Evolutionary conservation across 2,797 vertebrate species (phyloP).

Genomic region (Syngnathus acus): DNA sequence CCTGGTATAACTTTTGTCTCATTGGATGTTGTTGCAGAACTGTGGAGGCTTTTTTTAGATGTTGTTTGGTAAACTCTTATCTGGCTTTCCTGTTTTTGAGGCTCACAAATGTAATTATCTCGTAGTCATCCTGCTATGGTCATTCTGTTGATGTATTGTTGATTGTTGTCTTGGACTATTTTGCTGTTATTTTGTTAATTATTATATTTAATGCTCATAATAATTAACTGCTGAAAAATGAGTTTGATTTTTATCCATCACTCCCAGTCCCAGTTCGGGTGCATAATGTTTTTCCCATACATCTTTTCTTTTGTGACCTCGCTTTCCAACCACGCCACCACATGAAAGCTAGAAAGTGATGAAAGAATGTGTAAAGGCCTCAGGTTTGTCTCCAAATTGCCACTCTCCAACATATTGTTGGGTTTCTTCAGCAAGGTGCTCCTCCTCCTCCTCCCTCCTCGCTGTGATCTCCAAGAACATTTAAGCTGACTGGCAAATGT

Average conservation of each 20-base stretch:
- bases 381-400: constrained; percentile 29
- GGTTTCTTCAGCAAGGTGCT: constrained; percentile 16
- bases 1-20: no score
- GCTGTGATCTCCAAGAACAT: constrained; percentile 12
- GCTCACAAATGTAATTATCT: no score
- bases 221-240: not conserved
- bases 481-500: constrained; percentile 19
- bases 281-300: constrained; percentile 8
- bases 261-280: constrained; percentile 31
- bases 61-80: no score
- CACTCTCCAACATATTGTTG: constrained; percentile 19
- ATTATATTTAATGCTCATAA: not conserved
- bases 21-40: no score
- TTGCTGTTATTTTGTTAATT: not conserved
- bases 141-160: no score
- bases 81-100: no score
- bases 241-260: constrained; percentile 10
- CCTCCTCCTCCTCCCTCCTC: constrained; percentile 5
- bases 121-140: no score
- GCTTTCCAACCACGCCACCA: constrained; percentile 7
- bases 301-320: constrained; percentile 13
- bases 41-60: no score
- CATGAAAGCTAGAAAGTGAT: constrained; percentile 27
- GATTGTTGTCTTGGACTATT: not conserved
- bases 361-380: constrained; percentile 37